A percentile compares a stretch with the other conserved stretches of the same genome.
Evolutionary conservation across 2,888 invertebrate species (phyloP).

Genomic region (Trissoscelio sp.): DNA sequence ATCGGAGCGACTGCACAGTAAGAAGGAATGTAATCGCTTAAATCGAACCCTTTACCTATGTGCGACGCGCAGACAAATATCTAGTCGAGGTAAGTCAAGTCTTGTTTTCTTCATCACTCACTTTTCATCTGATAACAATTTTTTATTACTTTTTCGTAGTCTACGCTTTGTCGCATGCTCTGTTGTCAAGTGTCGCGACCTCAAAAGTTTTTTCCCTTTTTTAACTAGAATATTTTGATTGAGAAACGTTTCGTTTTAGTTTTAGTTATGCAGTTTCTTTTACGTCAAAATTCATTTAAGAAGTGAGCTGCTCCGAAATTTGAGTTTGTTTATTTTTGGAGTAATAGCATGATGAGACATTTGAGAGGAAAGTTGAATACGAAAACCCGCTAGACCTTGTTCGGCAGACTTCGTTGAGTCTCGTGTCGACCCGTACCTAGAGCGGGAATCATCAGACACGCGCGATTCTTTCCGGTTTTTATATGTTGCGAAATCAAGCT

Average conservation of each 20-base stretch:
- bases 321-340: conserved; percentile 38
- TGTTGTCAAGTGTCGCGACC: conserved; percentile 22
- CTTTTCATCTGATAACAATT: not conserved
- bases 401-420: conserved; percentile 32
- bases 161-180: conserved; percentile 5
- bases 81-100: conserved; percentile 63
- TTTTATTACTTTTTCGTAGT: not conserved
- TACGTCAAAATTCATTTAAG: not conserved
- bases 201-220: not conserved
- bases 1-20: conserved; percentile 79
- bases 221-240: no score
- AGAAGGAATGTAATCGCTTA: conserved; percentile 80
- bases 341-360: conserved; percentile 1
- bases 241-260: no score
- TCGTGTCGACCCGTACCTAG: conserved; percentile 27
- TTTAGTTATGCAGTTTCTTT: no score
- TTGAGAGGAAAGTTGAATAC: conserved; percentile 48
- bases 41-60: conserved; percentile 71
- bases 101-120: not conserved
- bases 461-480: conserved; percentile 48
- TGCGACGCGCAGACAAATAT: conserved; percentile 72
- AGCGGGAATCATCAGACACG: conserved; percentile 20
- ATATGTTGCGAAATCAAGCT: conserved; percentile 44
- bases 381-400: conserved; percentile 48
- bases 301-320: conserved; percentile 10